phyloP scores from a whole-genome alignment of 2,113 vertebrate genomes.

The Bettongia penicillata region DNA sequence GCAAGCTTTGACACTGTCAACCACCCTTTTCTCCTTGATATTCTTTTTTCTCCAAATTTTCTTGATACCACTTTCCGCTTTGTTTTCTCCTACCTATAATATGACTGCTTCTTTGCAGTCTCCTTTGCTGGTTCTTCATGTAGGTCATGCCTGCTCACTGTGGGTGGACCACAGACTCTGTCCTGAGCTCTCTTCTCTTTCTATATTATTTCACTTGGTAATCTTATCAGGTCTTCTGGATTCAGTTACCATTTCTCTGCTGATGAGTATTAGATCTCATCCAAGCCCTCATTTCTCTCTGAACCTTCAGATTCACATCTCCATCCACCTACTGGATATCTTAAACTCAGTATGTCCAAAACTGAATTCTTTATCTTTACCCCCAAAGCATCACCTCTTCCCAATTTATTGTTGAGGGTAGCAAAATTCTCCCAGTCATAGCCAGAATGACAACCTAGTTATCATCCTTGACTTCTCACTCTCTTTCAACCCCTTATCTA shows the following conservation, averaged over 20 bases:
- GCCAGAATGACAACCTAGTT: not conserved
- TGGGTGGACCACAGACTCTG: not conserved
- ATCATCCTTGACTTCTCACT: not conserved
- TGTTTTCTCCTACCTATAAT: not conserved
- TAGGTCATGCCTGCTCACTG: not conserved
- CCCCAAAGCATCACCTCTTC: not conserved
- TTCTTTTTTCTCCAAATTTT: not conserved
- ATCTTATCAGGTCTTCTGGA: not conserved
- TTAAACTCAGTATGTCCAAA: not conserved
- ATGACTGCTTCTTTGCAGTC: not conserved
- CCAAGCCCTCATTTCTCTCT: not conserved
- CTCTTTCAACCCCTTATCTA: not conserved
- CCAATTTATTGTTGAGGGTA: not conserved
- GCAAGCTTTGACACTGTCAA: not conserved
- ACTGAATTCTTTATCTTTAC: not conserved
- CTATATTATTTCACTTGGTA: too few relatives aligned
- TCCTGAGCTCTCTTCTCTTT: not conserved
- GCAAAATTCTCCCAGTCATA: not conserved
- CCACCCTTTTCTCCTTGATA: not conserved
- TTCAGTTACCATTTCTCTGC: too few relatives aligned
- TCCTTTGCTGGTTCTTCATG: not conserved
- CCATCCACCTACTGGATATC: not conserved
- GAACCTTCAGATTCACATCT: not conserved
- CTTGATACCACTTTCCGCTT: not conserved
- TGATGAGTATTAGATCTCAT: not conserved